Base-by-base conservation (phyloP, 2,888 invertebrate species). In the Agonopterix heracliana region DNA sequence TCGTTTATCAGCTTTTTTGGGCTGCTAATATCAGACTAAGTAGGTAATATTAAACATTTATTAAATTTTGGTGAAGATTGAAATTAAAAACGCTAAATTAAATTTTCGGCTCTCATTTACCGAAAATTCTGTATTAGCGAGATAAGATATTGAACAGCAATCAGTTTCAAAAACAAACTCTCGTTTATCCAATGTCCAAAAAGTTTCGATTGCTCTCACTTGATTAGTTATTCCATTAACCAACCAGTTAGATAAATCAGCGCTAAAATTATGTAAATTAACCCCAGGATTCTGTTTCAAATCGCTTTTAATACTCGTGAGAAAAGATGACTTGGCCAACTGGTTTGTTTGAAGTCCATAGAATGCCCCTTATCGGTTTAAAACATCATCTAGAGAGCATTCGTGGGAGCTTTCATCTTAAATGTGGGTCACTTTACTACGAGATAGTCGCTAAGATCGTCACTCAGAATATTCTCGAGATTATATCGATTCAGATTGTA, bases 301-400 rank as follows among this genome's bases (percentile, higher is more conserved):
- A 73, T 72, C 70, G 70, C 63, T 64, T 69, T 72, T 77, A 74
- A 80, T 77, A 72, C 70, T 60, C 78, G 75, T 80, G 78, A 71
- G 78, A 80, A 78, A 72, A 68, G 70, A 67, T 65, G 71, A 70
- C 64, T 65, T 55, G 61, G 53, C 54, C 57, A 55, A 65, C 56
- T 62, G 61, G 51, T 60, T 54, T 54, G 56, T 45, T 55, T 57
- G 55, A 13, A 41, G 12, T 54, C 61, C 57, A 60, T 61, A 55
- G 54, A 61, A 45, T 55, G 53, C 49, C 38, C 51, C 48, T 59
- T 54, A 55, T 61, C 56, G 64, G 67, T 71, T 68, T 61, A 56
- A 54, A 58, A 55, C 60, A 55, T 57, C 60, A 14, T 34, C 17
- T 42, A 14, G 47, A 34, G 14, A 10, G 34, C 9, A 43, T 42